phyloP scores from a whole-genome alignment of 2,797 vertebrate species.

The Falco rusticolus region DNA sequence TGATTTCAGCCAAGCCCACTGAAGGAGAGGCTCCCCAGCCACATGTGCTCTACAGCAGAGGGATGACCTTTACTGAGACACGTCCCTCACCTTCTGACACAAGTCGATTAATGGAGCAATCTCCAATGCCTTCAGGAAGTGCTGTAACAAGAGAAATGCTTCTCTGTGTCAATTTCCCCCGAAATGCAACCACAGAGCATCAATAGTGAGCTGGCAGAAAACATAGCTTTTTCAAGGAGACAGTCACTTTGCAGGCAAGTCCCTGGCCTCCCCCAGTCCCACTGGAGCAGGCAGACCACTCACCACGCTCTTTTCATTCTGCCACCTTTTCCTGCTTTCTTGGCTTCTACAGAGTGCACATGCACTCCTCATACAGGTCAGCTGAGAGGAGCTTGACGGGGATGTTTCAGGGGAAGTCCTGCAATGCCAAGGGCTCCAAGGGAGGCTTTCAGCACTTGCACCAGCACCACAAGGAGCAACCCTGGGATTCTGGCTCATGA shows the following conservation, averaged over 20 bases:
- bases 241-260: not conserved
- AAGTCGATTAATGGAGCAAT: too few relatives aligned
- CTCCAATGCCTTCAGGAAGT: too few relatives aligned
- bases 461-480: not conserved
- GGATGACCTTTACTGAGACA: too few relatives aligned
- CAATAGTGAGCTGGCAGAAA: not conserved
- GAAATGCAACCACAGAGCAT: not conserved
- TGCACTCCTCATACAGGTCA: not conserved
- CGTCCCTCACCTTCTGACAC: too few relatives aligned
- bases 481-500: not conserved
- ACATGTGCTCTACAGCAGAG: too few relatives aligned
- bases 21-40: not conserved
- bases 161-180: too few relatives aligned
- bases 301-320: not conserved
- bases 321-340: not conserved
- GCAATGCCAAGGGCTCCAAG: not conserved
- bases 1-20: not conserved
- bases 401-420: not conserved
- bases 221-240: not conserved
- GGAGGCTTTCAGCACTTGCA: not conserved
- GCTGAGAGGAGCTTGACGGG: not conserved
- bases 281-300: not conserved
- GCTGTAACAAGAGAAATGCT: too few relatives aligned
- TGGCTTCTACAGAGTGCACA: not conserved
- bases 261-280: not conserved